Percentiles rank a stretch among this genome's conserved stretches.
phyloP scores from a whole-genome alignment of 2,797 vertebrate species.

The Micropoecilia bifurca region DNA sequence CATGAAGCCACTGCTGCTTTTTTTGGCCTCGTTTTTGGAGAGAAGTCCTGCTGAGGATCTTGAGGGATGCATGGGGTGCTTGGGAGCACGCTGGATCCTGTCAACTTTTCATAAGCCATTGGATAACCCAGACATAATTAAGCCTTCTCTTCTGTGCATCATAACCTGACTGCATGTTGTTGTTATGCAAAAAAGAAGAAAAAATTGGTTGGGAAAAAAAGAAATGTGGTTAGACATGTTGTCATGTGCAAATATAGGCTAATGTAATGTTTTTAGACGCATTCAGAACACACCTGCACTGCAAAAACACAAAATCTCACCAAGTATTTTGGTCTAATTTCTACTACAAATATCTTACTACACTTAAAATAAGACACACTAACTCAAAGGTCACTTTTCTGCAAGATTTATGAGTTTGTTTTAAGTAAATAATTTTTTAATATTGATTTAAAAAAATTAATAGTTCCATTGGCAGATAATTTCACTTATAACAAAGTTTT shows the following conservation, averaged over 20 bases:
- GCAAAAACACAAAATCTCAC: too few species aligned
- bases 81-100: constrained; percentile 81
- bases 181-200: constrained; percentile 65
- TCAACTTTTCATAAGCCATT: constrained; percentile 79
- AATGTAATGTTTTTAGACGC: constrained; percentile 41
- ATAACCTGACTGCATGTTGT: constrained; percentile 77
- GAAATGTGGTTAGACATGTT: constrained; percentile 61
- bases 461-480: too few species aligned
- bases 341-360: too few species aligned
- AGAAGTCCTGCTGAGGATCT: constrained; percentile 78
- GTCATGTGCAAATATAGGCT: constrained; percentile 56
- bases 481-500: too few species aligned
- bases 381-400: too few species aligned
- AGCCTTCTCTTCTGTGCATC: constrained; percentile 74
- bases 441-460: too few species aligned
- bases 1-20: constrained; percentile 81
- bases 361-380: too few species aligned
- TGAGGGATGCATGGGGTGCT: constrained; percentile 82
- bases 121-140: constrained; percentile 76
- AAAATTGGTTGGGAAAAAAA: constrained; percentile 51
- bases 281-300: constrained; percentile 31
- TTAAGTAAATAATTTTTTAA: too few species aligned
- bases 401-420: too few species aligned
- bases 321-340: too few species aligned
- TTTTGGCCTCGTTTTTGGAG: constrained; percentile 78